Evolutionary conservation across 2,888 invertebrate species (phyloP).

Genomic region (Lysandra coridon): DNA sequence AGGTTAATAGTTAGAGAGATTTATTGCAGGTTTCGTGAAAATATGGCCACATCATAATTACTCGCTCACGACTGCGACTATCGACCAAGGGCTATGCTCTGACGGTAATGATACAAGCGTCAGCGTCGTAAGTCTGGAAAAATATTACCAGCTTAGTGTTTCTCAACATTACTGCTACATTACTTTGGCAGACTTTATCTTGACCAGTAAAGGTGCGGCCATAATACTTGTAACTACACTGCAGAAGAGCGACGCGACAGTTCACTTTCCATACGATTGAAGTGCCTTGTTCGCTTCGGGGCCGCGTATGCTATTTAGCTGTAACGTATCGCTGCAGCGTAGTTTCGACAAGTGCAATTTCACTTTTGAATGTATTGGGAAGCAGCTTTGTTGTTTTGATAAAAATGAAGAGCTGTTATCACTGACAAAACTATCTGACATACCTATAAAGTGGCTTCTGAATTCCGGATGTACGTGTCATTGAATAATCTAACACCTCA

Average conservation of each 20-base stretch:
- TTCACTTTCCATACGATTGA: too few species aligned
- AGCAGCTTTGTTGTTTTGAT: not conserved
- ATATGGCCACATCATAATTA: constrained; percentile 45
- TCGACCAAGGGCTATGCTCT: constrained; percentile 6
- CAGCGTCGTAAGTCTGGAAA: not conserved
- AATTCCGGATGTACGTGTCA: not conserved
- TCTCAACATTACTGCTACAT: not conserved
- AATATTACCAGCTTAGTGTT: not conserved
- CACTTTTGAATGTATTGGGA: not conserved
- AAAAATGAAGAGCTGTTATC: not conserved
- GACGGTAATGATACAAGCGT: constrained; percentile 9
- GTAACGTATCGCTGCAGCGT: too few species aligned
- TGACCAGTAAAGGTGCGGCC: not conserved
- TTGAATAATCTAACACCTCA: not conserved
- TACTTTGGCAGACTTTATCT: not conserved
- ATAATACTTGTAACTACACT: too few species aligned
- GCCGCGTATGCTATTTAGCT: too few species aligned
- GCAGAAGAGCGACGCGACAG: too few species aligned
- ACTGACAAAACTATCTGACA: not conserved
- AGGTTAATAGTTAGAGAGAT: constrained; percentile 34
- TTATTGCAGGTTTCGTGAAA: constrained; percentile 37
- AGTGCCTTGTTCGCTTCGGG: too few species aligned
- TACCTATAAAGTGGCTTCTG: not conserved
- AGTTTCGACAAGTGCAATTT: too few species aligned
- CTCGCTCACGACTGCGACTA: constrained; percentile 38